These are phyloP conservation scores for Pogonocichla stellata DNA, from an alignment of 2,113 vertebrate genomes.

Conservation along the genomic window DNA sequence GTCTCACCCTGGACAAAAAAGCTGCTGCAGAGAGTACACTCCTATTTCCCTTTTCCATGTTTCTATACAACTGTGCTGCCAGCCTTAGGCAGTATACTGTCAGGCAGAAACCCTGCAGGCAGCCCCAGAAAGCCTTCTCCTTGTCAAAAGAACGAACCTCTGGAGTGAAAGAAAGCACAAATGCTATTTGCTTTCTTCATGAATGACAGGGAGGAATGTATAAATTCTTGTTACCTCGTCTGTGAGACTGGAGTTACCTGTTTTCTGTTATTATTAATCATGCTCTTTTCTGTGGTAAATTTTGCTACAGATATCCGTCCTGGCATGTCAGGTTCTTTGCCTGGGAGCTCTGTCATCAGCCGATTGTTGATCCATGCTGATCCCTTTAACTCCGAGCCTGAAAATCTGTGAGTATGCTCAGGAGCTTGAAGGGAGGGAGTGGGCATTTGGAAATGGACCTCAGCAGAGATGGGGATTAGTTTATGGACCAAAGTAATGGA, in stretches of 20 bases:
- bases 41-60: neutral
- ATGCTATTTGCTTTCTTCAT: neutral
- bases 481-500: neutral
- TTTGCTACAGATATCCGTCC: slow-evolving; percentile 78
- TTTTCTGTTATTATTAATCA: neutral
- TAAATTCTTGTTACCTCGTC: neutral
- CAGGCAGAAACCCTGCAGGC: neutral
- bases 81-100: neutral
- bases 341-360: slow-evolving; percentile 90
- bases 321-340: slow-evolving; percentile 87
- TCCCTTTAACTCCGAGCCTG: slow-evolving; percentile 89
- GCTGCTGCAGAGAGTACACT: neutral
- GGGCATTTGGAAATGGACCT: neutral
- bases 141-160: neutral
- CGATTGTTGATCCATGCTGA: slow-evolving; percentile 90
- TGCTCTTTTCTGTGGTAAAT: neutral
- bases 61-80: neutral
- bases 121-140: neutral
- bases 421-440: neutral
- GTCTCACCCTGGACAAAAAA: neutral
- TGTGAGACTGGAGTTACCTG: neutral
- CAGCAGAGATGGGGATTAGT: neutral
- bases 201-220: neutral
- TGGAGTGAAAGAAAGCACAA: neutral
- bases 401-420: slow-evolving; percentile 86